Percentiles rank a stretch among this genome's conserved stretches.
Conservation (phyloP, 2,888 invertebrate species). For the Epinotia demarniana region DNA sequence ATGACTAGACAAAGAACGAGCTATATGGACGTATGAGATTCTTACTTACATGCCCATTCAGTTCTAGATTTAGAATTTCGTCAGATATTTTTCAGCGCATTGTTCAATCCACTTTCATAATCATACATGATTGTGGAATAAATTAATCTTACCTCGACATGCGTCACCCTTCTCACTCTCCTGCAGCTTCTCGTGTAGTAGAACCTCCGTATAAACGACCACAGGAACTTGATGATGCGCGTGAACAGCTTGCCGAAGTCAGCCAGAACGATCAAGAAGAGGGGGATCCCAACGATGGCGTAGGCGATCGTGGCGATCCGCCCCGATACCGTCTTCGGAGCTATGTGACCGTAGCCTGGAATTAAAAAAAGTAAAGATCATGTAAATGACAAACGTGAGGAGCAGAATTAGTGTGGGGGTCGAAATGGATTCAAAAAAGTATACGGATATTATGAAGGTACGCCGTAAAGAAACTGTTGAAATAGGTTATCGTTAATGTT, state of each 20-base stretch:
- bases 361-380: slow-evolving; percentile 42
- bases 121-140: neutral
- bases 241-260: slow-evolving; percentile 98
- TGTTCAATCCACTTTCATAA: too few relatives aligned
- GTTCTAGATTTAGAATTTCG: too few relatives aligned
- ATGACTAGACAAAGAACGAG: too few relatives aligned
- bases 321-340: slow-evolving; percentile 94
- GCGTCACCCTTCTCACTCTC: slow-evolving; percentile 89
- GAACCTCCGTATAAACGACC: slow-evolving; percentile 92
- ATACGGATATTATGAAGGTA: neutral
- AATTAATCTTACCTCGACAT: slow-evolving; percentile 86
- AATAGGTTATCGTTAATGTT: neutral
- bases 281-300: slow-evolving; percentile 97
- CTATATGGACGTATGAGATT: too few relatives aligned
- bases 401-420: neutral
- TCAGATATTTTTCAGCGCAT: too few relatives aligned
- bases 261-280: slow-evolving; percentile 96
- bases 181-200: slow-evolving; percentile 95
- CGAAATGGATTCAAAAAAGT: neutral
- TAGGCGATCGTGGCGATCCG: slow-evolving; percentile 95
- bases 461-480: neutral
- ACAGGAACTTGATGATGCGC: slow-evolving; percentile 94
- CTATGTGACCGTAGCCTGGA: slow-evolving; percentile 98
- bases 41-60: too few relatives aligned
- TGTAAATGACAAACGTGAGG: neutral